phyloP scores from a whole-genome alignment of 2,888 invertebrate genomes.

The Stenchaetothrips biformis region DNA sequence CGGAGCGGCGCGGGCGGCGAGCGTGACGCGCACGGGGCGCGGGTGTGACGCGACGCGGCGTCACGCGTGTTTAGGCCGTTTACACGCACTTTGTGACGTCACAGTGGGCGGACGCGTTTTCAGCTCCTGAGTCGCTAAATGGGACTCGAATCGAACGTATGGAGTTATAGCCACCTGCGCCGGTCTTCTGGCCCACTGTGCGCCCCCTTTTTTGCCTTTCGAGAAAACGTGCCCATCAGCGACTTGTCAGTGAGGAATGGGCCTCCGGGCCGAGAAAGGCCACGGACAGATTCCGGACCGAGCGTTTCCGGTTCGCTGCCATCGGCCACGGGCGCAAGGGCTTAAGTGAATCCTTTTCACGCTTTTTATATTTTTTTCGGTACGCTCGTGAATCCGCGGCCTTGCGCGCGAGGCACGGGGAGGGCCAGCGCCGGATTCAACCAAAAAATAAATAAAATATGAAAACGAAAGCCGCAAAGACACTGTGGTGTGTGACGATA shows the following conservation, averaged over 20 bases:
- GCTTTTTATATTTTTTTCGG: no score
- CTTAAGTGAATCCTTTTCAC: no score
- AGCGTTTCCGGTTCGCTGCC: no score
- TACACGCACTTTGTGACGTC: conserved; percentile 1
- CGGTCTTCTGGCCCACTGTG: not conserved
- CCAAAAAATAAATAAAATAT: no score
- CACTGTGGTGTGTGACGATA: not conserved
- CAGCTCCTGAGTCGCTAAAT: no score
- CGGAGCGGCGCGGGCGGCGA: not conserved
- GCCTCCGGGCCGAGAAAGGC: not conserved
- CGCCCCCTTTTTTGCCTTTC: conserved; percentile 1
- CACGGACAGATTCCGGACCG: not conserved
- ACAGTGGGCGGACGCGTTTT: no score
- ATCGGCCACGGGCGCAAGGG: no score
- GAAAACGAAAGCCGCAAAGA: not conserved
- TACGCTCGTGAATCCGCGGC: no score
- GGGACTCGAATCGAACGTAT: no score
- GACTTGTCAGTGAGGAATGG: not conserved
- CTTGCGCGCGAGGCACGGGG: no score
- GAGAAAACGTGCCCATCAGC: not conserved
- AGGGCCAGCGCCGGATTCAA: no score
- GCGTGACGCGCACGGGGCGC: not conserved
- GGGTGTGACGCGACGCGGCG: not conserved
- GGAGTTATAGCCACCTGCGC: no score
- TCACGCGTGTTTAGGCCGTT: not conserved